A percentile compares a stretch with the other conserved stretches of the same genome.
Evolutionary conservation across 2,888 invertebrate genomes (phyloP).

Genomic region (Agrotis clavis): DNA sequence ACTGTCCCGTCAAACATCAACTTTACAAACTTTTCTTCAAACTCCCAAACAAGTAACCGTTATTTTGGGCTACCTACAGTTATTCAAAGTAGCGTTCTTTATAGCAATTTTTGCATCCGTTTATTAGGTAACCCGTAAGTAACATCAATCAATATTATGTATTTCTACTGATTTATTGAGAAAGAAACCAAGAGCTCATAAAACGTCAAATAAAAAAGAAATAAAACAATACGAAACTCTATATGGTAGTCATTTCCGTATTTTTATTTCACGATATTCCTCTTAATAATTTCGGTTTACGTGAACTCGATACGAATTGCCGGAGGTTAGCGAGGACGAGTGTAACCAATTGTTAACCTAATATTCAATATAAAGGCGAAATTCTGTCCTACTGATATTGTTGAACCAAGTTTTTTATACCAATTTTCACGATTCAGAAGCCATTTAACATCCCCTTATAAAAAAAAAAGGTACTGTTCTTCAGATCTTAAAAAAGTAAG

Average conservation of each 20-base stretch:
- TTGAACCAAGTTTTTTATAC: slow-evolving; percentile 31
- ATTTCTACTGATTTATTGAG: not conserved
- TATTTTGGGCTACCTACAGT: not conserved
- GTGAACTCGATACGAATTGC: slow-evolving; percentile 57
- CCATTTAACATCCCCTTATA: slow-evolving; percentile 38
- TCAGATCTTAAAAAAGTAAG: slow-evolving; percentile 29
- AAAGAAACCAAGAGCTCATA: not conserved
- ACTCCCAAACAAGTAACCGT: too few relatives aligned
- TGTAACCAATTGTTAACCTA: slow-evolving; percentile 54
- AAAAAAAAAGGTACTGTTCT: slow-evolving; percentile 35
- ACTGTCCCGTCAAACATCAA: too few relatives aligned
- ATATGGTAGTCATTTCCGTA: slow-evolving; percentile 17
- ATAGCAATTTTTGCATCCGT: not conserved
- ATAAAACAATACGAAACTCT: slow-evolving; percentile 18
- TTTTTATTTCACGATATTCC: slow-evolving; percentile 33
- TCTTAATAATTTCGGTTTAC: slow-evolving; percentile 52
- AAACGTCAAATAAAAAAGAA: slow-evolving; percentile 13
- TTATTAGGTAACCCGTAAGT: not conserved
- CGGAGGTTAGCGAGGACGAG: slow-evolving; percentile 30
- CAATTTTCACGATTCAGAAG: slow-evolving; percentile 39
- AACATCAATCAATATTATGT: not conserved
- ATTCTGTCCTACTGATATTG: slow-evolving; percentile 44
- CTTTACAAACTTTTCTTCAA: too few relatives aligned
- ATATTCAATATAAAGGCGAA: slow-evolving; percentile 44
- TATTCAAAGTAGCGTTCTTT: not conserved